These are phyloP conservation scores for Tribolium madens DNA, from an alignment of 1,140 invertebrate species.

Conservation along the genomic window DNA sequence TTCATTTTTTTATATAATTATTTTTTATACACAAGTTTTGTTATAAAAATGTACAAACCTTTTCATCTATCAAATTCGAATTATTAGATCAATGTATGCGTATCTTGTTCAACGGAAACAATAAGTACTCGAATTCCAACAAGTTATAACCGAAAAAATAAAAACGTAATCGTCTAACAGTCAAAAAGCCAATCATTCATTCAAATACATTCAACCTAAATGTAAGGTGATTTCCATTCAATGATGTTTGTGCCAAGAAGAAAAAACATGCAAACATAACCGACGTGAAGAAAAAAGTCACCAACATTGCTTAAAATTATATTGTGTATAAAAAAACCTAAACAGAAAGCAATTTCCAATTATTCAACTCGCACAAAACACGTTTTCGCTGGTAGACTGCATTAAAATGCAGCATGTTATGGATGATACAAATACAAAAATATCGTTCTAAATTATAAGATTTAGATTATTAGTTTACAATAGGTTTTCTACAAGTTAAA, in stretches of 20 bases:
- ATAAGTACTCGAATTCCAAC: conserved; percentile 31
- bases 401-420: conserved; percentile 41
- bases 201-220: conserved; percentile 39
- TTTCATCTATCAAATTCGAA: conserved; percentile 38
- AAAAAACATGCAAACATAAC: not conserved
- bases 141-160: conserved; percentile 15
- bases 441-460: conserved; percentile 55
- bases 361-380: conserved; percentile 50
- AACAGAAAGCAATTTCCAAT: conserved; percentile 31
- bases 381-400: conserved; percentile 49
- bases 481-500: conserved; percentile 43
- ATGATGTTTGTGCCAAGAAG: conserved; percentile 26
- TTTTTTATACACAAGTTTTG: conserved; percentile 46
- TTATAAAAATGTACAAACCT: conserved; percentile 45
- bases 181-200: conserved; percentile 41
- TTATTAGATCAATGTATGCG: conserved; percentile 36
- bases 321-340: conserved; percentile 34
- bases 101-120: conserved; percentile 16
- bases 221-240: conserved; percentile 16
- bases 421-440: conserved; percentile 60
- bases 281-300: conserved; percentile 8
- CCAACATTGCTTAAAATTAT: conserved; percentile 32
- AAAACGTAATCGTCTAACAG: conserved; percentile 1
- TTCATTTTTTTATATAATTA: conserved; percentile 19
- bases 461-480: conserved; percentile 48